Evolutionary conservation across 2,113 vertebrate genomes (phyloP), one percentile per base, ranked within the genome.

Genomic region (Corythornis vintsioides): DNA sequence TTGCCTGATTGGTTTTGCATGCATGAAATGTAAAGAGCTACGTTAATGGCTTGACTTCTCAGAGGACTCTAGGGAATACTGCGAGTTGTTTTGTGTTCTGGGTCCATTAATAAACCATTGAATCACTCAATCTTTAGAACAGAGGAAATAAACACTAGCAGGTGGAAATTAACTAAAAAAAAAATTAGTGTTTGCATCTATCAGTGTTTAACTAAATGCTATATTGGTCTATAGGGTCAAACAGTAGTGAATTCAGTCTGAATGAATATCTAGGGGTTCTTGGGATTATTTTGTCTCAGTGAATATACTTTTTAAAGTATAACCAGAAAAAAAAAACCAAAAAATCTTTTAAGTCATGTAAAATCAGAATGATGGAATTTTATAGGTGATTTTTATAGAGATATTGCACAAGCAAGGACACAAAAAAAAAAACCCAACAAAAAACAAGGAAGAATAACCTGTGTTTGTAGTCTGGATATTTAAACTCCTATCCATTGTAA

Each of bases 31-130:
- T 15, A 59, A 42, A 93, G 56, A 75, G 72, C 66, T 82, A 45
- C 63, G 47, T 63, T 89, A 92, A 89, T 55, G 45, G 50, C 33
- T 52, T 87, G 78, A 77, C 53, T 91, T 80, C 83, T 60, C 72
- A 85, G 38, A 74, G 33, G 75, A 42, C 75, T 86, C 38, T 8
- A 77, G 90, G 88, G 79, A 94, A 66, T 91, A 89, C 64, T 70
- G 59, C 87, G 71, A 70, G 24, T 84, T 91, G 57, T 82, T 94
- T 84, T 69, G 71, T 89, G 14, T 79, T 72, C 91, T 83, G 38
- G 18, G 63, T 45, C 71, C 88, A 86, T 89, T 83, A 86, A 92
- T 65, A 94, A 89, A 84, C 35, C 64, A 92, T 38, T 29, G 75
- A 73, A 66, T 88, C 0, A 0, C 50, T 70, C 45, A 59, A 15